These are phyloP conservation scores for Pseudochaenichthys georgianus DNA, from an alignment of 2,797 vertebrate genomes.

Conservation along the genomic window DNA sequence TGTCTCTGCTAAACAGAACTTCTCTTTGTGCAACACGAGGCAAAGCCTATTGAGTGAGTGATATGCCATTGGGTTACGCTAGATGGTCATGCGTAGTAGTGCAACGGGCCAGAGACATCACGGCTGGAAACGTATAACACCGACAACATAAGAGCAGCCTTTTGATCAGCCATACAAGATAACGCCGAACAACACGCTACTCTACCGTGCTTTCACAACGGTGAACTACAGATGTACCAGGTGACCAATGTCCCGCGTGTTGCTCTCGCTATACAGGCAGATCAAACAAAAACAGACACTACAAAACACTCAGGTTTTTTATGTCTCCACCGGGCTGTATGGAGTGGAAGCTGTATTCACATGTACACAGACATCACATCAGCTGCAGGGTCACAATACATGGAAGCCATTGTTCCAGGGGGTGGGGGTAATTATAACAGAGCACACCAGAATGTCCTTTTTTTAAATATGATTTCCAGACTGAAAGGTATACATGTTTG, in stretches of 20 bases:
- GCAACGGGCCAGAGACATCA: slow-evolving; percentile 47
- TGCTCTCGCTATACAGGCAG: slow-evolving; percentile 50
- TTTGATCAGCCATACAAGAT: slow-evolving; percentile 68
- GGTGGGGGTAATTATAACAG: neutral
- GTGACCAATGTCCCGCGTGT: slow-evolving; percentile 71
- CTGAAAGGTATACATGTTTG: neutral
- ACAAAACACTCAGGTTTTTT: slow-evolving; percentile 48
- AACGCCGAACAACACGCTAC: slow-evolving; percentile 29
- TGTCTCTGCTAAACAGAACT: slow-evolving; percentile 23
- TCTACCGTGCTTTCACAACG: slow-evolving; percentile 47
- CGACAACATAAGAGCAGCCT: slow-evolving; percentile 55
- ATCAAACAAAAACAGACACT: slow-evolving; percentile 46
- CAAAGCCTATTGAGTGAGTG: slow-evolving; percentile 48
- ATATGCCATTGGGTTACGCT: slow-evolving; percentile 45
- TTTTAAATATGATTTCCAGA: neutral
- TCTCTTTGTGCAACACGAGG: slow-evolving; percentile 38
- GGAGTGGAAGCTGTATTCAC: slow-evolving; percentile 14
- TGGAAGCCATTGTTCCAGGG: slow-evolving; percentile 15
- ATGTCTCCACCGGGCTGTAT: slow-evolving; percentile 6
- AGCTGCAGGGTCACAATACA: slow-evolving; percentile 20
- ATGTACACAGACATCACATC: slow-evolving; percentile 15
- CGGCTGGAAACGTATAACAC: slow-evolving; percentile 52
- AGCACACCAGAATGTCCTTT: neutral
- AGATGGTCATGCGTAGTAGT: slow-evolving; percentile 44
- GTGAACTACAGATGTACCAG: slow-evolving; percentile 66